Evolutionary conservation across 2,113 vertebrate species (phyloP).

Genomic region (Illadopsis cleaveri): DNA sequence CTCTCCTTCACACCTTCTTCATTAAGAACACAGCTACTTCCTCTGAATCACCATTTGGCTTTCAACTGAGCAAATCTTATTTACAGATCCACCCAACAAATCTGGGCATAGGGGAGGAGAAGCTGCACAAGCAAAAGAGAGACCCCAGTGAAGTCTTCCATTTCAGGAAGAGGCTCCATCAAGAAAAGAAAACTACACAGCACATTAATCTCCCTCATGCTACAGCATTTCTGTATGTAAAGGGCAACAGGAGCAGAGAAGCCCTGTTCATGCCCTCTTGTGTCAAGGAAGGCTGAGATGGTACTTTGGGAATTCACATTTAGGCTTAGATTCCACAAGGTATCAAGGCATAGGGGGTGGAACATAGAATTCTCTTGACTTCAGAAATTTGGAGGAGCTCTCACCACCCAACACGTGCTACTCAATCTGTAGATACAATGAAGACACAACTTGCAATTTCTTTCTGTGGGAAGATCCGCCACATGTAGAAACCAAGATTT

Average conservation of each 20-base stretch:
- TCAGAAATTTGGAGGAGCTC: not conserved
- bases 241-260: not conserved
- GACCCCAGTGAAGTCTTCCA: not conserved
- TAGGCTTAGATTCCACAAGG: not conserved
- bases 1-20: not conserved
- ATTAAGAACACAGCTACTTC: not conserved
- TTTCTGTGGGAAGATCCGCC: not conserved
- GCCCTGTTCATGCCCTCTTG: not conserved
- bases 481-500: not conserved
- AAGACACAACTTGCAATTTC: not conserved
- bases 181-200: not conserved
- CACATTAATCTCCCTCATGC: not conserved
- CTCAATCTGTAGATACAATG: not conserved
- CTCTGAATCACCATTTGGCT: not conserved
- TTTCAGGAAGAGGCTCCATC: not conserved
- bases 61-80: not conserved
- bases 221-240: not conserved
- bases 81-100: not conserved
- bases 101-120: not conserved
- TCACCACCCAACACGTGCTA: not conserved
- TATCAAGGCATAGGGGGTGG: not conserved
- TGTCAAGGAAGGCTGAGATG: not conserved
- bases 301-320: not conserved
- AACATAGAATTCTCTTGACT: not conserved
- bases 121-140: not conserved